Conservation (phyloP, 2,797 vertebrate species). For the Hoplostethus mediterraneus region DNA sequence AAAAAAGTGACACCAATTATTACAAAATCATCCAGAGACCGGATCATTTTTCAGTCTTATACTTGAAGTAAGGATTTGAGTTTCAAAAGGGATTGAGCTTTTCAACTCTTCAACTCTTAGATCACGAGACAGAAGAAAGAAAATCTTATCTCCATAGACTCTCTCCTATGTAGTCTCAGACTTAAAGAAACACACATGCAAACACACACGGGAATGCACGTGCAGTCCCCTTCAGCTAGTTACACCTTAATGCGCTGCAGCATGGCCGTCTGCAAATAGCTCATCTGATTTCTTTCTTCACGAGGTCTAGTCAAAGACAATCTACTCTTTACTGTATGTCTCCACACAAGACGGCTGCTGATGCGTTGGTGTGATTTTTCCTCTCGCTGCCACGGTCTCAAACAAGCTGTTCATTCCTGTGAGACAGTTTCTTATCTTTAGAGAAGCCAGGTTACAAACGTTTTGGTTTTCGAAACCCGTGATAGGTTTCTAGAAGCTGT, state of each 20-base stretch:
- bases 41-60: no score
- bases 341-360: slow-evolving; percentile 4
- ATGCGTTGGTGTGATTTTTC: no score
- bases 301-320: slow-evolving; percentile 14
- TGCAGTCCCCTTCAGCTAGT: background rate
- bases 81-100: no score
- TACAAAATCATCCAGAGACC: no score
- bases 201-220: slow-evolving; percentile 5
- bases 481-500: slow-evolving; percentile 1
- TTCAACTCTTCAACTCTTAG: background rate
- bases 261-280: slow-evolving; percentile 51
- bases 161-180: background rate
- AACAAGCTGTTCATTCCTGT: background rate
- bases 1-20: no score
- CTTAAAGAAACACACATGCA: background rate
- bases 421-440: slow-evolving; percentile 3
- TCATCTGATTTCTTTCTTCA: slow-evolving; percentile 59
- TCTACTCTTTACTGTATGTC: background rate
- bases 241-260: slow-evolving; percentile 46
- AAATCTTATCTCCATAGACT: background rate
- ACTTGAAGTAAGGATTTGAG: no score
- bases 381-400: background rate
- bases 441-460: slow-evolving; percentile 15
- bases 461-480: background rate
- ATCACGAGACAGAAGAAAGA: slow-evolving; percentile 2